Evolutionary conservation across 2,888 invertebrate genomes (phyloP), one percentile per base, ranked within the genome.

Genomic region (Cephonodes hylas): DNA sequence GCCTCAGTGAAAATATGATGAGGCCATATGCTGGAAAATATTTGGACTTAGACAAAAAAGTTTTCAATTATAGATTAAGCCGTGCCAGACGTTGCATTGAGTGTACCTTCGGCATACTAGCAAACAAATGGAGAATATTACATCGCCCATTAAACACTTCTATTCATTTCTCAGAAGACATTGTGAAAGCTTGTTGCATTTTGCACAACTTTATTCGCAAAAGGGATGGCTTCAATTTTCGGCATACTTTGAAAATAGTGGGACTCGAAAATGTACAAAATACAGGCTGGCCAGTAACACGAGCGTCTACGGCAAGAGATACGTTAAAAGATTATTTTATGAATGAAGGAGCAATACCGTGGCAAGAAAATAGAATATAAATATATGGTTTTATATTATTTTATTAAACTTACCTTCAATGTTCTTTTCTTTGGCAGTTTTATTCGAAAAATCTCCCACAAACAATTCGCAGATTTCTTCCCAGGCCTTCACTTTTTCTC

Each of bases 351-450:
- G 64, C 67, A 66, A 67, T 71, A 67, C 63, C 65, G 42, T 68
- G 68, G 68, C 67, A 71, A 71, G 65, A 68, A 67, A 71, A 67
- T 63, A 68, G 69, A 66, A 69, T 69, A 68, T 68, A 64, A 69
- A 64, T 67, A 63, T 64, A 64, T 64, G 64, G 59, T 63, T 66
- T 66, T 64, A 69, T 61, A 68, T 58, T 64, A 64, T 64, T 64
- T 64, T 62, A 63, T 61, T 67, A 67, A 68, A 71, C 69, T 69
- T 70, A 70, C 71, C 68, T 67, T 60, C 69, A 64, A 62, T 66
- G 67, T 67, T 71, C 63, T 71, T 71, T 72, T 72, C 67, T 63
- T 65, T 69, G 60, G 64, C 63, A 61, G 64, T 70, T 67, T 71
- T 70, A 64, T 68, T 64, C 59, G 60, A 59, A 62, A 69, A 70